phyloP scores from a whole-genome alignment of 2,888 invertebrate genomes.

The Nysson spinosus region DNA sequence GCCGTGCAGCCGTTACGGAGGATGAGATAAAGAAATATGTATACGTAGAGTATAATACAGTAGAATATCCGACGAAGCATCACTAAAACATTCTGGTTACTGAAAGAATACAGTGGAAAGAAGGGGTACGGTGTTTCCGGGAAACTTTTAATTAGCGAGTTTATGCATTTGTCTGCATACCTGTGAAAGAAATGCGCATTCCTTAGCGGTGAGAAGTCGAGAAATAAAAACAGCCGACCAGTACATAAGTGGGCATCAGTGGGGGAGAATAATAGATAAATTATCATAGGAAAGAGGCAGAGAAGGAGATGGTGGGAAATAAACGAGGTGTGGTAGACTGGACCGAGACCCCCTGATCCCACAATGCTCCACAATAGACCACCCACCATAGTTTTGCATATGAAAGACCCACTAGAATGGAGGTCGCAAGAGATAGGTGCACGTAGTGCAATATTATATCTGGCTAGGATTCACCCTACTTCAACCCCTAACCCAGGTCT shows the following conservation, averaged over 20 bases:
- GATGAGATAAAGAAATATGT: background rate
- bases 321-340: conserved; percentile 72
- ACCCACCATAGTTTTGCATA: conserved; percentile 73
- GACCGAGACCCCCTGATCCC: conserved; percentile 69
- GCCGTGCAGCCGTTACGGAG: background rate
- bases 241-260: conserved; percentile 38
- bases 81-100: background rate
- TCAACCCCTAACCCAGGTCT: conserved; percentile 2
- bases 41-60: background rate
- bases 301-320: conserved; percentile 66
- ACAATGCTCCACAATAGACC: conserved; percentile 73
- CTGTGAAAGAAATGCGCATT: conserved; percentile 59
- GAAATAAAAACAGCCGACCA: conserved; percentile 41
- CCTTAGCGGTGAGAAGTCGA: conserved; percentile 28
- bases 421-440: conserved; percentile 52
- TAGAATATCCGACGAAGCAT: background rate
- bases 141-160: conserved; percentile 74
- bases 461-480: conserved; percentile 56
- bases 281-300: conserved; percentile 21
- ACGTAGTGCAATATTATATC: conserved; percentile 65
- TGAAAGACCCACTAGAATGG: conserved; percentile 69
- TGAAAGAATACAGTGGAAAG: background rate
- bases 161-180: conserved; percentile 69
- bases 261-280: conserved; percentile 9
- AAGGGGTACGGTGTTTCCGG: conserved; percentile 14